These are phyloP conservation scores for Deroplatys truncata DNA, from an alignment of 2,888 invertebrate genomes.

Conservation along the genomic window DNA sequence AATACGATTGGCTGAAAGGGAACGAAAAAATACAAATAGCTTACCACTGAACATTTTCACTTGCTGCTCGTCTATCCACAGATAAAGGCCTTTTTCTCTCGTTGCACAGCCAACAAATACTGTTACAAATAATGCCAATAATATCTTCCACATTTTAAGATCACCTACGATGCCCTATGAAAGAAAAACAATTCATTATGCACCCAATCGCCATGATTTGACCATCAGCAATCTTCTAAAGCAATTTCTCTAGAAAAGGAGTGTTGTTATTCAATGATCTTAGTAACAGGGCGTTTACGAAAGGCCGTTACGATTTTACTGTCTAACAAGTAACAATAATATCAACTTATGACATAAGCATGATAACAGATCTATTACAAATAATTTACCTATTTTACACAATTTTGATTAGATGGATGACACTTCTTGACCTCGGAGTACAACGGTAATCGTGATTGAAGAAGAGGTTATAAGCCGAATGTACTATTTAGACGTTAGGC, in stretches of 20 bases:
- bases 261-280: too few species aligned
- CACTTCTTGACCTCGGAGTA: too few species aligned
- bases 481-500: too few species aligned
- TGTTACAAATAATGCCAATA: background rate
- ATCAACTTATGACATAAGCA: too few species aligned
- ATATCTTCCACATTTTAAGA: conserved; percentile 1
- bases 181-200: background rate
- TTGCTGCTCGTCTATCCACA: conserved; percentile 90
- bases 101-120: conserved; percentile 18
- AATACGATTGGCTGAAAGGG: background rate
- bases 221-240: background rate
- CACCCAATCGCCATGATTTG: background rate
- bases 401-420: background rate
- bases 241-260: background rate
- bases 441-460: too few species aligned
- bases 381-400: background rate
- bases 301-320: background rate
- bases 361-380: too few species aligned
- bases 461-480: background rate
- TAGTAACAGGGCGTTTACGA: too few species aligned
- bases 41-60: conserved; percentile 87
- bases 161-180: background rate
- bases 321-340: background rate
- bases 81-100: conserved; percentile 59
- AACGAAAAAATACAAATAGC: background rate